Evolutionary conservation across 2,888 invertebrate species (phyloP), one percentile per base, ranked within the genome.

Genomic region (Leptinotarsa juncta): DNA sequence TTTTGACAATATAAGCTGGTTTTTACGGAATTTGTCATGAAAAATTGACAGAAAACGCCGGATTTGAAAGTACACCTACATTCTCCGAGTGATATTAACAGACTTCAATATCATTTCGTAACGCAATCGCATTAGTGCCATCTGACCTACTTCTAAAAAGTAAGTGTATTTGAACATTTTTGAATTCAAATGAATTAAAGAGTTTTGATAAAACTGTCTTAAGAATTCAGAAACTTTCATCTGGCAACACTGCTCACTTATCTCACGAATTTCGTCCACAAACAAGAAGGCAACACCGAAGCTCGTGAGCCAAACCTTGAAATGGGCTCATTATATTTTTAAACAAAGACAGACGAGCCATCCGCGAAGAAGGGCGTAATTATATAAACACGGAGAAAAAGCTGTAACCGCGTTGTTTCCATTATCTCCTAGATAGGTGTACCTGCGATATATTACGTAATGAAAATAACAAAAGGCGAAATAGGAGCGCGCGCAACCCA

Each of bases 401-500:
- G 68, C 55, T 62, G 67, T 67, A 51, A 20, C n/a, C 50, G 23
- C 32, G 60, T 65, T 42, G 26, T 69, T 71, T 49, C 42, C 48
- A 23, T 67, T 67, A 51, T 42, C 48, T 14, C 26, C 20, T 48
- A 14, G 12, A 10, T 57, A 42, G 55, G 57, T 69, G 57, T 57
- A 69, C 57, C 69, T 69, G 57, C 57, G 15, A 57, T 69, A 57
- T 48, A 57, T 78, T 78, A 77, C 74, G 78, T 76, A 78, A 78
- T 77, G 72, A 71, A 73, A 76, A 76, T 69, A 73, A 75, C 71
- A 67, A 76, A 79, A 73, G 70, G 65, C 65, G 49, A 57, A 72
- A 69, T 50, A 62, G 72, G 51, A 77, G 80, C 80, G 81, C 81
- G 80, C 82, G 80, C 82, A 79, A 57, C 74, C 68, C 67, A 53